phyloP scores from a whole-genome alignment of 2,888 invertebrate species.

The Lepidocyrtinus sp. region DNA sequence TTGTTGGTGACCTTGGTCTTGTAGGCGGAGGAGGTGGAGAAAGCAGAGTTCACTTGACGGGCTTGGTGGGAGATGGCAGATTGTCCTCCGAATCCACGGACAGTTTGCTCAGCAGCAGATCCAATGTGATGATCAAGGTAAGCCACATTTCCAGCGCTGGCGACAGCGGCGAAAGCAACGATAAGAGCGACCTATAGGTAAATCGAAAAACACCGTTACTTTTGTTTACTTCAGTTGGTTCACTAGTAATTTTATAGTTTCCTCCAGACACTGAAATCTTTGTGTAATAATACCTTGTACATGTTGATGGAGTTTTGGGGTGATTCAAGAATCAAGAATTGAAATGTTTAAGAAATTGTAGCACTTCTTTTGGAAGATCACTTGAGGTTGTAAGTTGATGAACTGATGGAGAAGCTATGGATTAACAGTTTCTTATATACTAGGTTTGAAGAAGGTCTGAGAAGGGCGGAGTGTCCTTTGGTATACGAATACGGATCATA shows the following conservation, averaged over 20 bases:
- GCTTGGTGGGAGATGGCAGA: constrained; percentile 57
- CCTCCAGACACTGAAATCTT: too few species aligned
- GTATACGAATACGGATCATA: constrained; percentile 40
- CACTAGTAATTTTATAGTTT: too few species aligned
- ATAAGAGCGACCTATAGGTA: constrained; percentile 52
- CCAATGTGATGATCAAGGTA: constrained; percentile 56
- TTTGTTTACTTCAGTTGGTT: too few species aligned
- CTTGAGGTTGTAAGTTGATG: constrained; percentile 40
- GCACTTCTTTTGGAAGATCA: constrained; percentile 50
- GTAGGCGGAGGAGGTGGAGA: constrained; percentile 49
- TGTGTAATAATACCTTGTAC: constrained; percentile 64
- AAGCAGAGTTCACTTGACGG: constrained; percentile 44
- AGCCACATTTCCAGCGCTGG: constrained; percentile 54
- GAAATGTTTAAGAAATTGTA: constrained; percentile 8
- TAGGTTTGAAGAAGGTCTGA: constrained; percentile 49
- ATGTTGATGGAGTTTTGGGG: constrained; percentile 68
- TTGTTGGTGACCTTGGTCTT: constrained; percentile 52
- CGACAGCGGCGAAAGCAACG: constrained; percentile 54
- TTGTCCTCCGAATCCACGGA: constrained; percentile 65
- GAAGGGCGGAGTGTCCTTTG: constrained; percentile 47
- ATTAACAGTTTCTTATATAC: constrained; percentile 38
- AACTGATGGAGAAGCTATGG: constrained; percentile 35
- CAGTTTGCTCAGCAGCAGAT: constrained; percentile 61
- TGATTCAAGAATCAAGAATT: constrained; percentile 39
- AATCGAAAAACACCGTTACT: not conserved